Base-by-base conservation (phyloP, 2,797 vertebrate genomes). In the Halcyon chelicuti region DNA sequence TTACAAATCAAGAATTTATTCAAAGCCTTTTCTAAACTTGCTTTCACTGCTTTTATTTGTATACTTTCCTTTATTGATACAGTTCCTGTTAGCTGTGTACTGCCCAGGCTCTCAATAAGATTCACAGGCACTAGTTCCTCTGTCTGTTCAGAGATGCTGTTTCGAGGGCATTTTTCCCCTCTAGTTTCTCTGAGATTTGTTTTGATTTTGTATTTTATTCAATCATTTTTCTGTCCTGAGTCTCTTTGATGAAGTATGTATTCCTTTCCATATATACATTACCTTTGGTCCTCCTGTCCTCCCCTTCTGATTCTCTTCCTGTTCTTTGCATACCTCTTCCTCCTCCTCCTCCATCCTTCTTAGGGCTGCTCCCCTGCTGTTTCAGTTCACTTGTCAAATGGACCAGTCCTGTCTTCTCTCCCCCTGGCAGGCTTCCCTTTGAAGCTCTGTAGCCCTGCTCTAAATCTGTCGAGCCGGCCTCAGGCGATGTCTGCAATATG, bases 351-450 rank as follows among this genome's bases (percentile, higher is more conserved):
- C 44, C 42, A 33, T 80, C 26, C 28, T 14, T 90, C 15, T 0
- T 19, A 46, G 5, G 39, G 77, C 80, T 93, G 49, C 57, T 90
- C 3, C 25, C 74, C 77, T 95, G 44, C 80, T 91, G 80, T 91
- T 96, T 96, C 77, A 62, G 71, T 94, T 97, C 77, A 87, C 74
- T 88, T 95, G 86, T 96, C 92, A 96, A 82, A 75, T 22, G n/a
- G 28, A 44, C 65, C 65, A 44, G 61, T 76, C 77, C 77, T 96
- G 92, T 94, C 88, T 95, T 90, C 92, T 87, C 74, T 96, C 90
- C 1, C 16, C 83, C 74, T 95, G 75, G 90, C 86, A 91, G 88
- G 54, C 84, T 95, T 95, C 75, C 75, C 93, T 96, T 95, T 96
- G 92, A 94, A 95, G 90, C 89, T 87, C 65, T 54, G 37, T 77